A percentile compares a stretch with the other conserved stretches of the same genome.
phyloP scores from a whole-genome alignment of 2,113 vertebrate species.

The Nannospalax galili region DNA sequence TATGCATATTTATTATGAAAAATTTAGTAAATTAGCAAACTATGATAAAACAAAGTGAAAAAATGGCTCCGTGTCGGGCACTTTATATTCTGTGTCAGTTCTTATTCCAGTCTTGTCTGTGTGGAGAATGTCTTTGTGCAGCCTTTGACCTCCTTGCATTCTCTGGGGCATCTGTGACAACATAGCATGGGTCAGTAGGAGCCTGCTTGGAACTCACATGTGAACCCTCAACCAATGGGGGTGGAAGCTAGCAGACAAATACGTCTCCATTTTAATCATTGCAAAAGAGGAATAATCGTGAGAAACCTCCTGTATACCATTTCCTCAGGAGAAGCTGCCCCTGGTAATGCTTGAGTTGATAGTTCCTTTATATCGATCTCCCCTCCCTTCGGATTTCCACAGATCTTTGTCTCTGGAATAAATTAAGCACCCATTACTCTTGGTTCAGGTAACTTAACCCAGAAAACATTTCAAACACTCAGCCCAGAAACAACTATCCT shows the following conservation, averaged over 20 bases:
- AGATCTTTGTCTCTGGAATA: not conserved
- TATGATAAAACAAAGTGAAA: not conserved
- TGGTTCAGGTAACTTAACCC: not conserved
- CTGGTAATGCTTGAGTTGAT: not conserved
- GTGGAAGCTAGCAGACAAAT: not conserved
- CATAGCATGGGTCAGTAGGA: not conserved
- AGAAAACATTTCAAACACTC: not conserved
- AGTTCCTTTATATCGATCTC: not conserved
- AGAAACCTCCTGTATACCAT: not conserved
- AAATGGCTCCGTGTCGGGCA: not conserved
- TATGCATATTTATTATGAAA: not conserved
- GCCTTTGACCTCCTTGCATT: constrained; percentile 4
- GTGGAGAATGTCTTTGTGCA: not conserved
- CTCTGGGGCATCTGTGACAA: not conserved
- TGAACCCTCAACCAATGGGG: not conserved
- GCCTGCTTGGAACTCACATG: not conserved
- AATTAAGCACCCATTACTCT: not conserved
- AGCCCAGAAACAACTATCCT: not conserved
- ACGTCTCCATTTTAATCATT: not conserved
- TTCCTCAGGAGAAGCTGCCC: not conserved
- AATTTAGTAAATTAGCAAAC: not conserved
- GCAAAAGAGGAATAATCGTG: not conserved
- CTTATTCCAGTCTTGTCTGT: not conserved
- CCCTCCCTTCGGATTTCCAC: not conserved
- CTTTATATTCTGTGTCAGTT: not conserved